Conservation (phyloP, 2,888 invertebrate genomes). For the Heliconius sara region DNA sequence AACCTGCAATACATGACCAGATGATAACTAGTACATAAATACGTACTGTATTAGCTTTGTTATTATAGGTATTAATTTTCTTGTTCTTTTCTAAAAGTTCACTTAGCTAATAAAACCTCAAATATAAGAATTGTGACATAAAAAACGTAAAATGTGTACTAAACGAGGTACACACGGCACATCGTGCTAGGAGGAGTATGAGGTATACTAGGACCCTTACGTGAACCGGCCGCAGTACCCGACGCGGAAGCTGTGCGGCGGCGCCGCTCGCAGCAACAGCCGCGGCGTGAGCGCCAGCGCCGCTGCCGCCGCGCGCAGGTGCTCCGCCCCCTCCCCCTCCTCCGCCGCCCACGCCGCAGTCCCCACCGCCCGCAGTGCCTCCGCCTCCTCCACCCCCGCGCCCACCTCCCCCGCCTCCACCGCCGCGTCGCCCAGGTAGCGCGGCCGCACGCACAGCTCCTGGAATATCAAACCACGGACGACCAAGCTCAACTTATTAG, state of each 20-base stretch:
- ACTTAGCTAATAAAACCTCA: too few relatives aligned
- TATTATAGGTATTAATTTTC: too few relatives aligned
- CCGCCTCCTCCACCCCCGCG: constrained; percentile 33
- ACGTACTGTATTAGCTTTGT: too few relatives aligned
- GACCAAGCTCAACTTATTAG: too few relatives aligned
- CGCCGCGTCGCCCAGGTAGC: constrained; percentile 71
- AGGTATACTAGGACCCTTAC: constrained; percentile 47
- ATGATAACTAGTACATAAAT: too few relatives aligned
- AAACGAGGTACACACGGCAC: too few relatives aligned
- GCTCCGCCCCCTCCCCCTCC: constrained; percentile 28
- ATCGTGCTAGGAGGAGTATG: not conserved
- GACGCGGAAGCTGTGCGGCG: constrained; percentile 86
- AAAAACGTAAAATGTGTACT: too few relatives aligned
- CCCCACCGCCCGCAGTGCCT: constrained; percentile 53
- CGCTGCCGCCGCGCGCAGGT: constrained; percentile 46
- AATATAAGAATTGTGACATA: too few relatives aligned
- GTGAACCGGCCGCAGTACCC: constrained; percentile 86
- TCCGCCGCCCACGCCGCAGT: constrained; percentile 43
- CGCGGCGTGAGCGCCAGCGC: constrained; percentile 85
- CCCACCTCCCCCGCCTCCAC: constrained; percentile 43
- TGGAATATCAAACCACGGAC: constrained; percentile 54
- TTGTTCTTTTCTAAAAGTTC: too few relatives aligned
- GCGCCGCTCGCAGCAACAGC: constrained; percentile 87
- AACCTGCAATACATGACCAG: constrained; percentile 76
- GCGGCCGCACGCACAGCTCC: constrained; percentile 87